Percentiles rank a stretch among this genome's conserved stretches.
Conservation (phyloP, 2,113 vertebrate species). For the Oncorhynchus tshawytscha region DNA sequence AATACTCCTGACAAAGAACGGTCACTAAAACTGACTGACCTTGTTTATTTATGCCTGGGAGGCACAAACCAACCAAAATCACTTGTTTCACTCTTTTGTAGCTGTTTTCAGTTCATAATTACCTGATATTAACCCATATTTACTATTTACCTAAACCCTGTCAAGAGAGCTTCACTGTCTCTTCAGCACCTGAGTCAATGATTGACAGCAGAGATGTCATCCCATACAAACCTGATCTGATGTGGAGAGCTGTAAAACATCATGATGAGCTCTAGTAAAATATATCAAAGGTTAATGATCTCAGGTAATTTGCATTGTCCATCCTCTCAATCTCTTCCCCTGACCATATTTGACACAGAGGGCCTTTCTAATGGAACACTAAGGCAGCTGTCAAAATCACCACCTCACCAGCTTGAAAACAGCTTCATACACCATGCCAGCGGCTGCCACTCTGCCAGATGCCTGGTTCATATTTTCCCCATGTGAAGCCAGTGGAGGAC, state of each 20-base stretch:
- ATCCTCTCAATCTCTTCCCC: constrained; percentile 30
- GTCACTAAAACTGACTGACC: too few species aligned
- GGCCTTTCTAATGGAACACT: constrained; percentile 1
- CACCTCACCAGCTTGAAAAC: constrained; percentile 9
- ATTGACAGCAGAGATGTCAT: background rate
- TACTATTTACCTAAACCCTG: too few species aligned
- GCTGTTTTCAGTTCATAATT: too few species aligned
- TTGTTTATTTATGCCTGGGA: too few species aligned
- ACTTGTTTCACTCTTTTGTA: too few species aligned
- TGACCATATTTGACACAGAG: constrained; percentile 20
- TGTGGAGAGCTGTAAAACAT: background rate
- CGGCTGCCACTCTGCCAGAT: constrained; percentile 26
- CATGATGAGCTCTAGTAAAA: background rate
- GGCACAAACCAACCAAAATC: too few species aligned
- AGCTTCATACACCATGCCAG: constrained; percentile 27
- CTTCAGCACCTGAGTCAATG: background rate
- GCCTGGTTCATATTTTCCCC: constrained; percentile 43
- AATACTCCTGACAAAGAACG: background rate
- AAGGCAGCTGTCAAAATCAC: constrained; percentile 7
- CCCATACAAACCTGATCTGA: background rate
- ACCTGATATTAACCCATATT: too few species aligned
- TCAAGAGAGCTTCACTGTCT: too few species aligned
- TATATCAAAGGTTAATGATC: constrained; percentile 35
- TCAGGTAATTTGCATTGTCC: constrained; percentile 10
- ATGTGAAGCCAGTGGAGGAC: constrained; percentile 6